Evolutionary conservation across 2,888 invertebrate species (phyloP).

Genomic region (Lochmaea crataegi): DNA sequence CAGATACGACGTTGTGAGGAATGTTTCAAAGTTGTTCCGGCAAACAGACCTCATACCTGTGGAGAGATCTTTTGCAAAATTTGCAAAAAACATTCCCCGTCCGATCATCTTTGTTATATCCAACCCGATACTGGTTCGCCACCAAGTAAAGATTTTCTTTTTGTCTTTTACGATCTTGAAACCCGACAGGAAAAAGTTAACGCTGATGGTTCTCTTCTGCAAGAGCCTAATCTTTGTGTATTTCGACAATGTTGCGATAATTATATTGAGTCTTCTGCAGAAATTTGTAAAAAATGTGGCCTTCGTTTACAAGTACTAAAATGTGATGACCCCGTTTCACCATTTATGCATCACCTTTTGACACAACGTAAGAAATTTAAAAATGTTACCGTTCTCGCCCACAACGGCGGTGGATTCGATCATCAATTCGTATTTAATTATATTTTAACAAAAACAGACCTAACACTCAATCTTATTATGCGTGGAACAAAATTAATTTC

Average conservation of each 20-base stretch:
- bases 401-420: slow-evolving; percentile 36
- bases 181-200: slow-evolving; percentile 37
- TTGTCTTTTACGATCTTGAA: slow-evolving; percentile 48
- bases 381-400: slow-evolving; percentile 30
- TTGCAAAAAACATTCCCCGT: slow-evolving; percentile 31
- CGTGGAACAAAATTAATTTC: slow-evolving; percentile 42
- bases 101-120: slow-evolving; percentile 41
- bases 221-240: slow-evolving; percentile 39
- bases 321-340: background rate
- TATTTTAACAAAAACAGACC: slow-evolving; percentile 33
- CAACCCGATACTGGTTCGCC: slow-evolving; percentile 22
- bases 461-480: slow-evolving; percentile 40
- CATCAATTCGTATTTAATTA: slow-evolving; percentile 38
- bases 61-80: slow-evolving; percentile 31
- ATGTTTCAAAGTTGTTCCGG: slow-evolving; percentile 23
- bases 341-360: slow-evolving; percentile 19
- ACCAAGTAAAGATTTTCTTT: slow-evolving; percentile 30
- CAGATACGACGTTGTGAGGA: slow-evolving; percentile 18
- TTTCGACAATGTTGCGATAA: slow-evolving; percentile 11
- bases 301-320: slow-evolving; percentile 16
- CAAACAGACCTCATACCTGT: slow-evolving; percentile 22
- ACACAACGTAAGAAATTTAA: no score
- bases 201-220: slow-evolving; percentile 22
- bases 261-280: background rate
- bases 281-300: slow-evolving; percentile 18